These are phyloP conservation scores for Hyposmocoma kahamanoa DNA, from an alignment of 1,140 invertebrate genomes.

Conservation along the genomic window DNA sequence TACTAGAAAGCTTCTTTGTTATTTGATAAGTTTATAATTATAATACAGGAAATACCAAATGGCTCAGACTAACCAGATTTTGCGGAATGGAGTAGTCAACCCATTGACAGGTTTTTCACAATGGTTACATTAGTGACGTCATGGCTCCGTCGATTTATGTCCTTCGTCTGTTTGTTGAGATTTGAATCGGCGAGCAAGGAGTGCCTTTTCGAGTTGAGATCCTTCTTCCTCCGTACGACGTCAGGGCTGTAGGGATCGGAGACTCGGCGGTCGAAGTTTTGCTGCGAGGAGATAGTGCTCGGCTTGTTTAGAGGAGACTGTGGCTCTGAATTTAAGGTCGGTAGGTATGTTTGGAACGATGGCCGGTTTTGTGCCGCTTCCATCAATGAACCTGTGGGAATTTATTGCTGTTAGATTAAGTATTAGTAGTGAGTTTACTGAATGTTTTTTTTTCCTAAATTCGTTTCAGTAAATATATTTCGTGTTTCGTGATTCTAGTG, in stretches of 20 bases:
- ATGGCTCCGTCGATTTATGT: constrained; percentile 58
- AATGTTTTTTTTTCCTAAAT: no score
- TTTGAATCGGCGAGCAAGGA: constrained; percentile 61
- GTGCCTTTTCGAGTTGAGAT: constrained; percentile 53
- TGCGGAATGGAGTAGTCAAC: constrained; percentile 48
- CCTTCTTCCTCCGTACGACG: constrained; percentile 50
- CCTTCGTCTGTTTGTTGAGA: constrained; percentile 45
- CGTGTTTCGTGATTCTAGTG: no score
- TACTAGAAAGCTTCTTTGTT: no score
- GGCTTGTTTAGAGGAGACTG: constrained; percentile 36
- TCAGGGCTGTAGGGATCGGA: constrained; percentile 62
- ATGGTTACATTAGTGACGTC: constrained; percentile 51
- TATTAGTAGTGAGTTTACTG: no score
- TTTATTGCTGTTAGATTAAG: no score
- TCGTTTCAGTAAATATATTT: no score
- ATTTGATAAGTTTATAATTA: no score
- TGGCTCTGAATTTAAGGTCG: constrained; percentile 41
- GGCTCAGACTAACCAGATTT: constrained; percentile 24
- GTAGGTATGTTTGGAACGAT: constrained; percentile 67
- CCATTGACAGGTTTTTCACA: constrained; percentile 64
- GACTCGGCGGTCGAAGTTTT: constrained; percentile 43
- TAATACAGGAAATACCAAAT: constrained; percentile 1
- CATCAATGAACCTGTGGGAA: constrained; percentile 72
- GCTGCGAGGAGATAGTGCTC: constrained; percentile 34
- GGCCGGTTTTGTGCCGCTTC: constrained; percentile 76